Base-by-base conservation (phyloP, 1,140 invertebrate species). In the Acromyrmex heyeri region DNA sequence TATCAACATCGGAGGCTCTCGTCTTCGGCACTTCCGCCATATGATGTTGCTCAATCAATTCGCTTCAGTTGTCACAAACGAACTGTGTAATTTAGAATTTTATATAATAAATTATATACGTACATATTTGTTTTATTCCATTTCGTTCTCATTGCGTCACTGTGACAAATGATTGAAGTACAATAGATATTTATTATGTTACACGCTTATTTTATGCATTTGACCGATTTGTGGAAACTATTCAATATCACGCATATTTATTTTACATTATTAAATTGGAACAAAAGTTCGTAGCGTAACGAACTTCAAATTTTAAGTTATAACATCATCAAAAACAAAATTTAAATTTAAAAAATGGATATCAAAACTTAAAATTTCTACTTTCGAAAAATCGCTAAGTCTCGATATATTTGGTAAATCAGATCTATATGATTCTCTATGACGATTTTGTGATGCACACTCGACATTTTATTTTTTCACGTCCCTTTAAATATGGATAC, bases 81-180 rank as follows among this genome's bases (percentile, higher is more conserved):
- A 75, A n/a, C 7, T n/a, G 53, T 24, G 14, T 16, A 59, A 76
- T 76, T 24, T 76, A 24, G 7, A 76, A 76, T 61, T 76, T 48
- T 76, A 61, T 76, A 50, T 50, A 76, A 76, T 61, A 2, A 34
- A 38, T 44, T 44, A 12, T 16, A 75, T 21, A 16, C 1, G 7
- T 12, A 27, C 38, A 44, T 3, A 12, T 24, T 5, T 69, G 12
- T 38, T 18, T 21, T 5, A 6, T 12, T 62, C 30, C n/a, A 38
- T 14, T 21, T 57, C 34, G 27, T 73, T 73, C 8, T 73, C 27
- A 73, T 73, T 44, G 14, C 55, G 4, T 61, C 50, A 75, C 18
- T n/a, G n/a, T 30, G 50, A 73, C 12, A 59, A 75, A 59, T 24
- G 30, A 73, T 24, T 16, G n/a, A 59, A 53, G 48, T 44, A 44